Base-by-base conservation (phyloP, 2,888 invertebrate species). In the Lasioglossum villosulum region DNA sequence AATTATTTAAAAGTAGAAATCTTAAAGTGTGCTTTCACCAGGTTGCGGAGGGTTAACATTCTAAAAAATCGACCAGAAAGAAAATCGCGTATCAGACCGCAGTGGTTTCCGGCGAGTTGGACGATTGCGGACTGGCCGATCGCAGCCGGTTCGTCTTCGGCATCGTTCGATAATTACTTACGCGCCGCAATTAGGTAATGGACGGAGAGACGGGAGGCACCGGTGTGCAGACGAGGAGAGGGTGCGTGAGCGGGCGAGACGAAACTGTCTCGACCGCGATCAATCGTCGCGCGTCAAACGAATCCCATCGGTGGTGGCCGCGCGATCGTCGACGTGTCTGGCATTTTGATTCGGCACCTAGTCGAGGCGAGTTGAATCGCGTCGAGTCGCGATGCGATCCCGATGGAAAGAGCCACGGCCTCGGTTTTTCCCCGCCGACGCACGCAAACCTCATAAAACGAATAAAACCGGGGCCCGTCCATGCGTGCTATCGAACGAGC, bases 131-230 rank as follows among this genome's bases (percentile, higher is more conserved):
- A 56, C 56, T n/a, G n/a, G 12, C 56, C 56, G n/a, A n/a, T n/a
- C 37, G 48, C 12, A 19, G 45, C 52, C 23, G 39, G 14, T 66
- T 72, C 76, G 83, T 79, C 82, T 82, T 82, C 66, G 48, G 56
- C 48, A 63, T 79, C 68, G 59, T 68, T 75, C 78, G 80, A 90
- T 90, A 90, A 90, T 90, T 88, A 87, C 89, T 91, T 86, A 87
- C 87, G 84, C 86, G 75, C 48, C 74, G 88, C 90, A 91, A 92
- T 92, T 87, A 89, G 84, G 87, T 91, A 91, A 92, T 92, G 89
- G 86, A 78, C 56, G 42, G 37, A 42, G 10, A 34, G 42, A 42
- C 8, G 42, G 42, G 70, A 34, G 30, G 63, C 63, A 63, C 19
- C 63, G 63, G 63, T 63, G 63, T 19, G n/a, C n/a, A 2, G 14